These are phyloP conservation scores for Pachypsylla venusta DNA, from an alignment of 1,140 invertebrate species.

Conservation along the genomic window DNA sequence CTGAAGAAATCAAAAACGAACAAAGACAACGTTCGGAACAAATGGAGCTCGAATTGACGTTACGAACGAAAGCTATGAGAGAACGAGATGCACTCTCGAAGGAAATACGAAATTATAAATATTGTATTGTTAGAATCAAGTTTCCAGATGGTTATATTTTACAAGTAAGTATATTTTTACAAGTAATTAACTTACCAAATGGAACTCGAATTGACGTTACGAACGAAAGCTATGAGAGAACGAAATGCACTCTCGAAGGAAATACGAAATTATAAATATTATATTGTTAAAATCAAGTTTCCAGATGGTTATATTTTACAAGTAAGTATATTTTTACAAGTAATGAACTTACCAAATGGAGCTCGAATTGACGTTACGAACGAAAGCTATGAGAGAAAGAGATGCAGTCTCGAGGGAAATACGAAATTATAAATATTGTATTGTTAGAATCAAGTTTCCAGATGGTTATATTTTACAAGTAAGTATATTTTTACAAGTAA, in stretches of 20 bases:
- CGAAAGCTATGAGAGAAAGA: constrained; percentile 83
- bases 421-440: constrained; percentile 64
- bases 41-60: constrained; percentile 59
- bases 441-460: constrained; percentile 74
- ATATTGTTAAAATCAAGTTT: background rate
- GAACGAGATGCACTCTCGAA: constrained; percentile 69
- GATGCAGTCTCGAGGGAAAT: constrained; percentile 60
- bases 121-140: constrained; percentile 61
- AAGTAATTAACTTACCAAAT: constrained; percentile 15
- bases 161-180: constrained; percentile 38
- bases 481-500: no score
- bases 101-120: constrained; percentile 61
- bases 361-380: constrained; percentile 55
- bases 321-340: background rate
- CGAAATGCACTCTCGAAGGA: no score
- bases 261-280: constrained; percentile 5
- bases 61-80: constrained; percentile 83
- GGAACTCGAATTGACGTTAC: constrained; percentile 12
- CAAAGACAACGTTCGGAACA: constrained; percentile 56
- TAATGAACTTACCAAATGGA: background rate
- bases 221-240: no score
- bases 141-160: constrained; percentile 76
- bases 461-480: constrained; percentile 70
- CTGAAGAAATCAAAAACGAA: constrained; percentile 72
- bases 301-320: background rate